Evolutionary conservation across 2,113 vertebrate genomes (phyloP).

Genomic region (Planiliza haematocheilus): DNA sequence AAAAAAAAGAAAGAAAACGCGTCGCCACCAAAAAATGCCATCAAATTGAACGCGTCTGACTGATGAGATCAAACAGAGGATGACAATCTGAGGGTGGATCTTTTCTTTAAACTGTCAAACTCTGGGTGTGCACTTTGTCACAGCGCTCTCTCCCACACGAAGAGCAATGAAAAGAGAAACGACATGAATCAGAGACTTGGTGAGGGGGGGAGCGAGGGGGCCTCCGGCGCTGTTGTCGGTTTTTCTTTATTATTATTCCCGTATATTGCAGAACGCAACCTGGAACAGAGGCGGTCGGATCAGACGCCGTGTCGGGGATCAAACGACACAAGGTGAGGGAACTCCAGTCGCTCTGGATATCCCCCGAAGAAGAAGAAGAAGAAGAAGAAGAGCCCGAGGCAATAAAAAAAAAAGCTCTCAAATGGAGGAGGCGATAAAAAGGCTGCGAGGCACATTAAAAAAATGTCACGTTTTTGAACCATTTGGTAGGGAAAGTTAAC

Average conservation of each 20-base stretch:
- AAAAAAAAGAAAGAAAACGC: not conserved
- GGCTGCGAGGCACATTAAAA: constrained; percentile 63
- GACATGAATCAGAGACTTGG: constrained; percentile 51
- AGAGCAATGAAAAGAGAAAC: constrained; percentile 36
- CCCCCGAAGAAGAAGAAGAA: constrained; percentile 60
- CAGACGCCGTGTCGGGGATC: constrained; percentile 42
- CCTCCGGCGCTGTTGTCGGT: constrained; percentile 37
- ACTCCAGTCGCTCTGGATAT: constrained; percentile 43
- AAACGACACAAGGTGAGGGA: constrained; percentile 72
- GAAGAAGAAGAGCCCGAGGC: constrained; percentile 53
- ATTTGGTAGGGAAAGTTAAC: constrained; percentile 80
- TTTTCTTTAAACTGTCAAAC: constrained; percentile 74
- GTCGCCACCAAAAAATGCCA: constrained; percentile 43
- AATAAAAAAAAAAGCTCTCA: constrained; percentile 12
- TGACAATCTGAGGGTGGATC: constrained; percentile 74
- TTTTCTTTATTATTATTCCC: constrained; percentile 41
- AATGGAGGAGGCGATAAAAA: constrained; percentile 55
- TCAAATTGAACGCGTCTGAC: constrained; percentile 55
- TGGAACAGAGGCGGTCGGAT: constrained; percentile 59
- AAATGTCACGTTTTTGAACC: constrained; percentile 75
- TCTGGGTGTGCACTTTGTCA: constrained; percentile 71
- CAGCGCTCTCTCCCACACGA: constrained; percentile 58
- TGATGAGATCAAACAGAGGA: constrained; percentile 63
- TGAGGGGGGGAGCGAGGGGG: constrained; percentile 25
- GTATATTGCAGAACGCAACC: constrained; percentile 55